phyloP scores from a whole-genome alignment of 2,797 vertebrate species.

The Masticophis lateralis region DNA sequence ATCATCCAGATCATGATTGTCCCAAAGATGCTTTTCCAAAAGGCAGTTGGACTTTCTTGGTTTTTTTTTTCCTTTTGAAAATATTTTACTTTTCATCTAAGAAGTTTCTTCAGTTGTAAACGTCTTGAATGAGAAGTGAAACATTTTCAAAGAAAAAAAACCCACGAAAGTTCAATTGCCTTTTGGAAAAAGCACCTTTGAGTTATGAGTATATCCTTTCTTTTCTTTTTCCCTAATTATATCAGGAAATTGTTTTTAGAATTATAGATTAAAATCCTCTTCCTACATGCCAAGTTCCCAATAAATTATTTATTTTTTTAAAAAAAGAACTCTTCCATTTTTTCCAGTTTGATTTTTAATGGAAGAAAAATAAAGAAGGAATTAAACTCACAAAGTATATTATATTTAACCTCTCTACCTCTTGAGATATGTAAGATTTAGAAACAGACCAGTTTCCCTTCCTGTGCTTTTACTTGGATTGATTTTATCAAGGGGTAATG shows the following conservation, averaged over 20 bases:
- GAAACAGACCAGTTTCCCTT: neutral
- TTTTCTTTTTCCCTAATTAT: neutral
- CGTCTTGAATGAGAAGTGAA: neutral
- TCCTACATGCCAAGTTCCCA: neutral
- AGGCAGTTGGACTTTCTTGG: neutral
- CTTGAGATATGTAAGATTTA: neutral
- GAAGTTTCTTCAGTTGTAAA: neutral
- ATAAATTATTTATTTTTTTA: neutral
- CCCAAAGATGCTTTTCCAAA: neutral
- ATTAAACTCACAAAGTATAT: neutral
- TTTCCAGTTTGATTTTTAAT: neutral
- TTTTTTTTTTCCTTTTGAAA: neutral
- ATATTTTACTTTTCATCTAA: neutral
- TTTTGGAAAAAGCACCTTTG: neutral
- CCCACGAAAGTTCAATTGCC: neutral
- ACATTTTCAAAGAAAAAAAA: neutral
- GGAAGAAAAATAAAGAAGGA: neutral
- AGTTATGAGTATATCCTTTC: neutral
- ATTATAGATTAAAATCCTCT: neutral
- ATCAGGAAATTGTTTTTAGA: neutral
- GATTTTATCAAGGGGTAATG: neutral
- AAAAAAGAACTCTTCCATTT: too few relatives aligned
- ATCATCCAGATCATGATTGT: neutral
- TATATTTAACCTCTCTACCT: neutral
- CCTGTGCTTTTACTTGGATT: neutral